Conservation (phyloP, 2,888 invertebrate species). For the Ornithoptera alexandrae region DNA sequence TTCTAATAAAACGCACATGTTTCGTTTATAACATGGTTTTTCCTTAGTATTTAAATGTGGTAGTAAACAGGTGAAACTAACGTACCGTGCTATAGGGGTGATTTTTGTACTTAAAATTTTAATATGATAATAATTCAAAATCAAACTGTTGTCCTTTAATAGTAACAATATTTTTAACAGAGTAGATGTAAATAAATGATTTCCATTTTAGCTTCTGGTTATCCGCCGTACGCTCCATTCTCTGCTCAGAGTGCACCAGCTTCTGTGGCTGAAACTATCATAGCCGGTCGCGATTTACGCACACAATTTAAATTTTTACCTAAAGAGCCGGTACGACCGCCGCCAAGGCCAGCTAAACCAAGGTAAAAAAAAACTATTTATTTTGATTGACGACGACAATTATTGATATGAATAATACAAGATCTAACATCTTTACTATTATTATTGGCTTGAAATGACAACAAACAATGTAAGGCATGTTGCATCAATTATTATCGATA, state of each 20-base stretch:
- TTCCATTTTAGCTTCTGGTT: slow-evolving; percentile 30
- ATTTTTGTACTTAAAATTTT: too few species aligned
- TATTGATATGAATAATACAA: background rate
- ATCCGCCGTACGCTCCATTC: slow-evolving; percentile 66
- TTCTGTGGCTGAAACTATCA: slow-evolving; percentile 64
- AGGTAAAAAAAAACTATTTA: slow-evolving; percentile 40
- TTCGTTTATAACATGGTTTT: too few species aligned
- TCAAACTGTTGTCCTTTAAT: too few species aligned
- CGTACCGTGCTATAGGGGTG: too few species aligned
- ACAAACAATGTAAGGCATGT: too few species aligned
- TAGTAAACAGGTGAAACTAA: too few species aligned
- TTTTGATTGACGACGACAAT: background rate
- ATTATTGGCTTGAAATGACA: background rate
- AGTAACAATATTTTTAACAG: background rate
- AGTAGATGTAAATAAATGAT: background rate
- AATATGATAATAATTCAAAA: too few species aligned
- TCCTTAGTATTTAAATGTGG: too few species aligned
- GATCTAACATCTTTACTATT: background rate
- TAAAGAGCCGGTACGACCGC: slow-evolving; percentile 45
- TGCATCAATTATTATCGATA: too few species aligned
- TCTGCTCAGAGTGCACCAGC: slow-evolving; percentile 52
- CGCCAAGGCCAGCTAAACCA: slow-evolving; percentile 63
- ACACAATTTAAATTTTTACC: slow-evolving; percentile 51
- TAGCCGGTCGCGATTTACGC: slow-evolving; percentile 60
- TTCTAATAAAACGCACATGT: too few species aligned